Percentiles rank a stretch among this genome's conserved stretches.
phyloP scores from a whole-genome alignment of 2,113 vertebrate species.

The Osmerus eperlanus region DNA sequence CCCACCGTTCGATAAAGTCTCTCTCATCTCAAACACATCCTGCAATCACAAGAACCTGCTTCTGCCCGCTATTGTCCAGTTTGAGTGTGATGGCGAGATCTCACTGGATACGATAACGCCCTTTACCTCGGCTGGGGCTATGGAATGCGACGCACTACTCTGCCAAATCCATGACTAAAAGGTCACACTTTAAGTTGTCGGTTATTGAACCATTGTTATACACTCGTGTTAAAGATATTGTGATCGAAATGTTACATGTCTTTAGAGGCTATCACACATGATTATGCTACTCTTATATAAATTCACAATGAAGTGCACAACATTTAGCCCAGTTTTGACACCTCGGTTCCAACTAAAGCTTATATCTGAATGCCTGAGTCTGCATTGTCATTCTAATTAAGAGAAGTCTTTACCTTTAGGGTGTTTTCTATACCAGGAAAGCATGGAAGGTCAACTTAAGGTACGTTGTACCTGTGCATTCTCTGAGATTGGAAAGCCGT shows the following conservation, averaged over 20 bases:
- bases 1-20: slow-evolving; percentile 56
- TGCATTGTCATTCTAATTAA: no score
- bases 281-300: neutral
- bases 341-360: no score
- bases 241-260: neutral
- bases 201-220: no score
- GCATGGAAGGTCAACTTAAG: no score
- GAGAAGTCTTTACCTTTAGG: no score
- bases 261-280: slow-evolving; percentile 8
- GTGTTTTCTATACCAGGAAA: no score
- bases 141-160: slow-evolving; percentile 53
- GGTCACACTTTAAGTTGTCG: neutral
- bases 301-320: neutral
- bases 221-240: no score
- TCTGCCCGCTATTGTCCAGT: slow-evolving; percentile 52
- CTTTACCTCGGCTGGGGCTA: slow-evolving; percentile 26
- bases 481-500: no score
- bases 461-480: no score
- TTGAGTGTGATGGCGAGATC: slow-evolving; percentile 61
- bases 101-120: slow-evolving; percentile 52
- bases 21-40: slow-evolving; percentile 42
- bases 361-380: no score
- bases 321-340: no score
- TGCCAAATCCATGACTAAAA: slow-evolving; percentile 40
- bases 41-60: slow-evolving; percentile 45